Conservation (phyloP, 2,888 invertebrate species). For the Trichopoda pennipes region DNA sequence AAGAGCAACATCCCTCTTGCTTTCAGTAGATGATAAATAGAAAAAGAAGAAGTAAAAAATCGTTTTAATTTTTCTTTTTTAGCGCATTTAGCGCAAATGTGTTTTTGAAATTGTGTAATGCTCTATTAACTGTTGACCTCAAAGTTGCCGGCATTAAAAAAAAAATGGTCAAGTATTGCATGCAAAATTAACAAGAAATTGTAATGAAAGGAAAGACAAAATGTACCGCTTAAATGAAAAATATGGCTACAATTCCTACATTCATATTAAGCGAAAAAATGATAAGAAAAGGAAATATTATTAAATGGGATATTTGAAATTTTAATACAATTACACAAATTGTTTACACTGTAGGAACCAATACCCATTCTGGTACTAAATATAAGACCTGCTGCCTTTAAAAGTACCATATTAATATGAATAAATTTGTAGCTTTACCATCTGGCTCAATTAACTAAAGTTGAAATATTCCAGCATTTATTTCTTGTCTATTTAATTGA, state of each 20-base stretch:
- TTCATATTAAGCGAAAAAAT: not conserved
- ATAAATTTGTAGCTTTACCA: constrained; percentile 20
- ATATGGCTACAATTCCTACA: constrained; percentile 1
- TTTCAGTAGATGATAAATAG: constrained; percentile 1
- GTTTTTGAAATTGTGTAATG: constrained; percentile 67
- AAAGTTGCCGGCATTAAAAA: constrained; percentile 66
- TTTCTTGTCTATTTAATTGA: constrained; percentile 39
- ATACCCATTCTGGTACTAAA: constrained; percentile 41
- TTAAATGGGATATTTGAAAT: constrained; percentile 44
- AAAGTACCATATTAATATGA: constrained; percentile 2
- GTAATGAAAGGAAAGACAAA: constrained; percentile 30
- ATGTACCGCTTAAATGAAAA: constrained; percentile 26
- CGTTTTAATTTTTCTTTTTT: constrained; percentile 42
- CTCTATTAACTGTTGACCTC: constrained; percentile 70
- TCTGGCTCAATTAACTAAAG: constrained; percentile 23
- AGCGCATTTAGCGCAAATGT: constrained; percentile 63
- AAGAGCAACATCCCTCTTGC: constrained; percentile 34
- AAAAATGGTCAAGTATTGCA: constrained; percentile 48
- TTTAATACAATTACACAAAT: constrained; percentile 65
- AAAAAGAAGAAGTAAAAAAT: constrained; percentile 35
- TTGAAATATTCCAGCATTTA: constrained; percentile 22
- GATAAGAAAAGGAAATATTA: constrained; percentile 4
- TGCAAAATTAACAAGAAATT: constrained; percentile 44
- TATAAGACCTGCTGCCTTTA: constrained; percentile 46
- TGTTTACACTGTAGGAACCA: constrained; percentile 16